Conservation (phyloP, 2,113 vertebrate genomes). For the Sciurus niger region DNA sequence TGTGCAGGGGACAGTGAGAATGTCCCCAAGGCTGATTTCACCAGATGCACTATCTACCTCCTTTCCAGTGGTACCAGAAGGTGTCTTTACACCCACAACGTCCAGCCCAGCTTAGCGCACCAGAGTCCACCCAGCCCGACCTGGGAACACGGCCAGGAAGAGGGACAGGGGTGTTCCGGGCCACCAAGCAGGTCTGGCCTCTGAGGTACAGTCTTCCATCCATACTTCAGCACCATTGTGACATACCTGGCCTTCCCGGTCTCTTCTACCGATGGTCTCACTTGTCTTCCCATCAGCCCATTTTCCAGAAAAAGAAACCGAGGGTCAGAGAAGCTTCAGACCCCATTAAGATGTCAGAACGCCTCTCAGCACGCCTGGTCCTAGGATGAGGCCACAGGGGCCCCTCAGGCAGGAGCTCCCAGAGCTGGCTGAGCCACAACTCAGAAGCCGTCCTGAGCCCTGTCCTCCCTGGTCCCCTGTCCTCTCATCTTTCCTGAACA, state of each 20-base stretch:
- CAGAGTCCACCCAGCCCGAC: neutral
- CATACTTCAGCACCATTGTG: neutral
- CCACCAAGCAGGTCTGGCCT: too few species aligned
- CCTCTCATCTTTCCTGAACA: too few species aligned
- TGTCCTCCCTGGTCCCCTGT: neutral
- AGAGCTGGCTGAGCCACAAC: too few species aligned
- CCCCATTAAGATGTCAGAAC: neutral
- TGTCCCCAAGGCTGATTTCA: too few species aligned
- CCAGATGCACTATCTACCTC: neutral
- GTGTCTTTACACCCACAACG: neutral
- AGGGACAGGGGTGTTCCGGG: neutral
- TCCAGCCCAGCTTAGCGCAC: neutral
- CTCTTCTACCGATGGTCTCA: too few species aligned
- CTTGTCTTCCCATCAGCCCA: too few species aligned
- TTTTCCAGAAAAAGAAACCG: neutral
- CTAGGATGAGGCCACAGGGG: neutral
- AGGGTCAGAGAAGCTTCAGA: neutral
- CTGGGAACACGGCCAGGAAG: neutral
- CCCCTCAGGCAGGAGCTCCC: neutral
- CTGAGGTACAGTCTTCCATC: too few species aligned
- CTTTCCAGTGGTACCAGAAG: neutral
- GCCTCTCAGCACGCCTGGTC: neutral
- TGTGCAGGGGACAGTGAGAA: too few species aligned
- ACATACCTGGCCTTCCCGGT: neutral
- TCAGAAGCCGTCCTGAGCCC: neutral